Base-by-base conservation (phyloP, 2,797 vertebrate species). In the Acanthurus tractus region DNA sequence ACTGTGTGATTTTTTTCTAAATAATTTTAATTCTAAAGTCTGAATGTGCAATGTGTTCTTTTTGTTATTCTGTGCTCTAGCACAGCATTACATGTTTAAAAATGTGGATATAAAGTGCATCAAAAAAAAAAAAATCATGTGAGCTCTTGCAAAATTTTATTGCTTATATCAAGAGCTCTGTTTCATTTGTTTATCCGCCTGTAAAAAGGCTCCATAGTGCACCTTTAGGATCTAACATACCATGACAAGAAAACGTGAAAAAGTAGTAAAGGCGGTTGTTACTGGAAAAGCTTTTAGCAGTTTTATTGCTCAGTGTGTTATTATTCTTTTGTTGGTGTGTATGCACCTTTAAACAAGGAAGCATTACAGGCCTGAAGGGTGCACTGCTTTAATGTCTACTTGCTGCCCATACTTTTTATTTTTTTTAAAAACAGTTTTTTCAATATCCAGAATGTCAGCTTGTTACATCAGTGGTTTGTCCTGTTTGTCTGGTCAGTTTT, bases 401-500 rank as follows among this genome's bases (percentile, higher is more conserved):
- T 42, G 5, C 7, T 50, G 2, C 13, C 44, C 2, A 6, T 52
- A 1, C 3, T 46, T 13, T 14, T 14, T 3, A 1, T 40, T 40
- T 40, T 40, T 40, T 40, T 9, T 40, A 40, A 9, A 8, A 40
- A 23, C 11, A 45, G 11, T 8, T 52, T 8, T 52, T 20, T 40
- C 15, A 0, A 53, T 4, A 38, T 44, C 3, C 4, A 25, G 36
- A 61, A 69, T 40, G 1, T 48, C n/a, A 10, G 18, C 1, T 42
- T 3, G 7, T 29, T 10, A 12, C 34, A 20, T 7, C 67, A 63
- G 46, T 25, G 54, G 29, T 34, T 17, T 7, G 25, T 15, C 6
- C 42, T 55, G 44, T 13, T 23, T 61, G 29, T 53, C 12, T 3
- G 8, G 18, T 74, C 63, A 20, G 36, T 54, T 74, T 74, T 80